Conservation (phyloP, 2,797 vertebrate genomes). For the Clamator glandarius region DNA sequence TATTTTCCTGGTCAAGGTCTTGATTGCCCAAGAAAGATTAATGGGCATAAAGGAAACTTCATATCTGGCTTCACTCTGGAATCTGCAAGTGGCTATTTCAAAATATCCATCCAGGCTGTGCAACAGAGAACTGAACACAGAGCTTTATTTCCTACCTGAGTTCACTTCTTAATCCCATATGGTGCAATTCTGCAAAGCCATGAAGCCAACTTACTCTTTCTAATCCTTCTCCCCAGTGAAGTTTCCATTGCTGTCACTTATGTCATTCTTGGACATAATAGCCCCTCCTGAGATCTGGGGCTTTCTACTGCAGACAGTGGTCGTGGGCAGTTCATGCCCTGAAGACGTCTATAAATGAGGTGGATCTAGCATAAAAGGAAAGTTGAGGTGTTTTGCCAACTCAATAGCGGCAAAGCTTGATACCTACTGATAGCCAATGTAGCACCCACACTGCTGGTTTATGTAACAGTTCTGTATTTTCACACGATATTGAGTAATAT, state of each 20-base stretch:
- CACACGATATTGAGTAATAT: background rate
- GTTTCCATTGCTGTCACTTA: background rate
- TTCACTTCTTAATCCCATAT: background rate
- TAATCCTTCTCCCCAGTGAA: background rate
- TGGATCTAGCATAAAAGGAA: background rate
- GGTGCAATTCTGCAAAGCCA: background rate
- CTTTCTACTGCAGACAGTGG: background rate
- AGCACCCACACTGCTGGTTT: background rate
- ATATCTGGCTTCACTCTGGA: background rate
- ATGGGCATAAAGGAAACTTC: background rate
- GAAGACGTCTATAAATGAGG: background rate
- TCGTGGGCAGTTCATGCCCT: background rate
- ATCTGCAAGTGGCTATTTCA: background rate
- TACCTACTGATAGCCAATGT: background rate
- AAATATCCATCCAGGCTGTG: background rate
- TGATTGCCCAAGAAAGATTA: background rate
- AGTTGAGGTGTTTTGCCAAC: background rate
- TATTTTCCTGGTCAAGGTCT: constrained; percentile 51
- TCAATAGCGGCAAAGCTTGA: background rate
- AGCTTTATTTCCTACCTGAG: background rate
- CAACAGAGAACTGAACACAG: background rate
- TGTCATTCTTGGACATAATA: rapidly evolving
- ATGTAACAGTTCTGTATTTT: background rate
- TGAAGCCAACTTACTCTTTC: background rate
- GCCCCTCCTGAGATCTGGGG: background rate